Evolutionary conservation across 30 jellyfish, hydroid and myxozoan species (phyloP), one percentile per base, ranked within the genome.

Genomic region (Chrysaora quinquecirrha): DNA sequence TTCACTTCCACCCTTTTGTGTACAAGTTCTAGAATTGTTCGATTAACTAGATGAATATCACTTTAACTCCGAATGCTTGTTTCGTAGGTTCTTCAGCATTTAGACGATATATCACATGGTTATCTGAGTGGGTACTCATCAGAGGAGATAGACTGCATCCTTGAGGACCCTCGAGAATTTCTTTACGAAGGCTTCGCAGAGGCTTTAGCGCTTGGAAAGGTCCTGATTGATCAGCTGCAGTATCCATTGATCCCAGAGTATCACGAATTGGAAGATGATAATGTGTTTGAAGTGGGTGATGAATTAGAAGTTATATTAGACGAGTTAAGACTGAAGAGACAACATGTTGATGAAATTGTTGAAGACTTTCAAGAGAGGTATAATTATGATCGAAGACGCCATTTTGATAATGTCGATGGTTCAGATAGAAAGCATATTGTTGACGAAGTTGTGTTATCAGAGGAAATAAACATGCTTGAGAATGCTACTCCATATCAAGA

Each of bases 141-240:
- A 34, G 84, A 58, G 50, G 89, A 74, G 48, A 38, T 23, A 54
- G 83, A 63, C 22, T 70, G 69, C 22, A 71, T 31, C 64, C 71
- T 75, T 46, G 83, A 62, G 52, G 84, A 75, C 43, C 38, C 82
- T 56, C 95, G 95, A 38, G 87, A 70, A 34, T 56, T 80, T 0
- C 49, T 84, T 16, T 72, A 69, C 34, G 95, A 84, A 30, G 62
- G 72, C 33, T 73, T 75, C 49, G 80, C 87, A 18, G 83, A 84
- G 33, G 95, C 86, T 22, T 27, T 84, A 14, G 85, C 80, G 6
- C 24, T 84, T 18, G 95, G 95, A 34, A 50, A 73, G 23, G 84
- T 46, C n/a, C 83, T 84, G 23, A 34, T 74, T 16, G 62, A 62
- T 46, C 88, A 80, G 25, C 43, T 84, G 25, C n/a, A 46, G 24